Conservation (phyloP, 2,888 invertebrate species). For the Tachystola acroxantha region DNA sequence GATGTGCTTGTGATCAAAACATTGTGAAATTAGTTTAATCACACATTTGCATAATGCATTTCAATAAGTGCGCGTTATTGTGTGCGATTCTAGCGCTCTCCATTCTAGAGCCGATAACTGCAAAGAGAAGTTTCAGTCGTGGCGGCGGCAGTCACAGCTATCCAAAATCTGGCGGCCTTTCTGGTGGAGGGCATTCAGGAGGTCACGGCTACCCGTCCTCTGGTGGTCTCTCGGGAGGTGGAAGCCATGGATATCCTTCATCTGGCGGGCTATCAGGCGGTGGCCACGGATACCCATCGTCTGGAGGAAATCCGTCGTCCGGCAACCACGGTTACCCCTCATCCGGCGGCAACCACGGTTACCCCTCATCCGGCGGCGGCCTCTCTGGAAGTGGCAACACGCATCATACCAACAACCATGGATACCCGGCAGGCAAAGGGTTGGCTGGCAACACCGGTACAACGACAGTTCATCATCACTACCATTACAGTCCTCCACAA, state of each 20-base stretch:
- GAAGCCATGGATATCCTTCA: conserved; percentile 17
- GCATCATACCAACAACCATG: conserved; percentile 2
- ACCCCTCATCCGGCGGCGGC: conserved; percentile 16
- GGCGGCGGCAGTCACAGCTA: conserved; percentile 36
- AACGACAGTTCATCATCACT: conserved; percentile 51
- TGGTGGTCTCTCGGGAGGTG: conserved; percentile 29
- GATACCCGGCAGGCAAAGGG: conserved; percentile 25
- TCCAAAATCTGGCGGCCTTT: conserved; percentile 38
- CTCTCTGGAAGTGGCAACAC: conserved; percentile 5
- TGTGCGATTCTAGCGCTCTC: conserved; percentile 41
- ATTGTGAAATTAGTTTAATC: neutral
- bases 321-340: conserved; percentile 22
- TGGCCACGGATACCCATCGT: conserved; percentile 26
- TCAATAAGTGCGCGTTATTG: conserved; percentile 35
- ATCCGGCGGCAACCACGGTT: conserved; percentile 17
- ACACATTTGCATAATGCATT: conserved; percentile 30
- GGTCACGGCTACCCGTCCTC: conserved; percentile 19
- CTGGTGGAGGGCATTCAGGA: conserved; percentile 20
- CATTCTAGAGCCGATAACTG: conserved; percentile 25
- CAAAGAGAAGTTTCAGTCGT: conserved; percentile 25
- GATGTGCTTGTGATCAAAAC: neutral
- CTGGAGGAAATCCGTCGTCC: conserved; percentile 22
- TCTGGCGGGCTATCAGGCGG: conserved; percentile 21
- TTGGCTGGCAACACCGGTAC: conserved; percentile 23
- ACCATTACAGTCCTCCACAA: conserved; percentile 58